Percentiles rank a stretch among this genome's conserved stretches.
These are phyloP conservation scores for Mylabris sibirica DNA, from an alignment of 2,888 invertebrate genomes.

Conservation along the genomic window DNA sequence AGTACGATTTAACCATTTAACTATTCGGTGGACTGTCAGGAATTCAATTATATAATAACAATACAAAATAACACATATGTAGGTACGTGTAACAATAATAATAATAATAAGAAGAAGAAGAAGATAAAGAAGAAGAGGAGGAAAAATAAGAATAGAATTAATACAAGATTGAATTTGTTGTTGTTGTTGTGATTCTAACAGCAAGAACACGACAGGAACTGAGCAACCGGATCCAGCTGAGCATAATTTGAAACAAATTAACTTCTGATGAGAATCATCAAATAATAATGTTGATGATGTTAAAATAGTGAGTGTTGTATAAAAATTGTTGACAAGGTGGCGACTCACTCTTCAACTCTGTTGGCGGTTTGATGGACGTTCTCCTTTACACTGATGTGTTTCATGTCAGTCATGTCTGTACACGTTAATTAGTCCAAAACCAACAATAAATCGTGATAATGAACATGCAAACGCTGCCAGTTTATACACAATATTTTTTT, in stretches of 20 bases:
- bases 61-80: constrained; percentile 56
- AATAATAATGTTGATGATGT: background rate
- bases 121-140: too few species aligned
- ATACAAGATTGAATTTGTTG: constrained; percentile 3
- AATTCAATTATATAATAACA: constrained; percentile 61
- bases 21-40: constrained; percentile 53
- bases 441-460: constrained; percentile 11
- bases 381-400: background rate
- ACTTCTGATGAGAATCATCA: background rate
- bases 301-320: background rate
- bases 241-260: constrained; percentile 2
- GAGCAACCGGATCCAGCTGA: constrained; percentile 5
- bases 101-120: background rate
- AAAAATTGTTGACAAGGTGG: background rate
- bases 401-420: background rate
- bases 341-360: background rate
- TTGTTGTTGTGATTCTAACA: background rate
- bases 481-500: background rate
- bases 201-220: background rate
- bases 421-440: constrained; percentile 4
- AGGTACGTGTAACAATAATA: constrained; percentile 25
- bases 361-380: constrained; percentile 10
- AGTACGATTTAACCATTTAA: constrained; percentile 51
- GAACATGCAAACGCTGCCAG: constrained; percentile 13
- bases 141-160: background rate